Conservation (phyloP, 2,797 vertebrate genomes). For the Clarias laeviceps region DNA sequence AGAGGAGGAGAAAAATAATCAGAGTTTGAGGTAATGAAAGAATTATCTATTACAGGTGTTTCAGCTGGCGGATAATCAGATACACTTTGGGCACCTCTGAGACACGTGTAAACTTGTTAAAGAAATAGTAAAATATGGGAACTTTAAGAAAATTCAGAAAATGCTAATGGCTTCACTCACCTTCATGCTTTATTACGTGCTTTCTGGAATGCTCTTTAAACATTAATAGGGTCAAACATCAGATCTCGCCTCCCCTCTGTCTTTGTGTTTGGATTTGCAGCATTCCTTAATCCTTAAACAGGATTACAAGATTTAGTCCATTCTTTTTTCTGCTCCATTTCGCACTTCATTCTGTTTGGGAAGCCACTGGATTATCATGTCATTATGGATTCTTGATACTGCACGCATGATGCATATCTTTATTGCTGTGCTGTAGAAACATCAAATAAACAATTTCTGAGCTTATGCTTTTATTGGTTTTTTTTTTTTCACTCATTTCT, state of each 20-base stretch:
- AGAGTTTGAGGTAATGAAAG: too few relatives aligned
- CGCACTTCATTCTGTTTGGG: constrained; percentile 45
- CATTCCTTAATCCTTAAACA: constrained; percentile 60
- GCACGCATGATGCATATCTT: constrained; percentile 34
- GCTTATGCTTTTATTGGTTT: neutral
- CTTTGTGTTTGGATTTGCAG: constrained; percentile 55
- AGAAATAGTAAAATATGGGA: too few relatives aligned
- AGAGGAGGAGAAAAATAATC: too few relatives aligned
- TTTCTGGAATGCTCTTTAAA: constrained; percentile 51
- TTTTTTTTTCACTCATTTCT: neutral
- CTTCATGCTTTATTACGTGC: constrained; percentile 42
- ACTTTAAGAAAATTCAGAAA: constrained; percentile 24
- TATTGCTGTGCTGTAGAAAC: constrained; percentile 19
- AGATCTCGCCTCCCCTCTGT: constrained; percentile 49
- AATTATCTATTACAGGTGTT: too few relatives aligned
- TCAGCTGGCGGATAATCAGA: too few relatives aligned
- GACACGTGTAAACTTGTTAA: too few relatives aligned
- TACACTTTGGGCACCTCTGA: too few relatives aligned
- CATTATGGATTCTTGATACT: constrained; percentile 49
- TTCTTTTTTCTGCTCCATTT: constrained; percentile 55
- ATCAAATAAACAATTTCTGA: neutral
- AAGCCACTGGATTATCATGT: constrained; percentile 58
- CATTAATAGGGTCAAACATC: constrained; percentile 55
- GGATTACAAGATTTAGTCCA: constrained; percentile 61
- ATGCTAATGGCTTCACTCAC: constrained; percentile 35